A percentile compares a stretch with the other conserved stretches of the same genome.
Conservation (phyloP, 2,888 invertebrate species). For the Papilio gigon region DNA sequence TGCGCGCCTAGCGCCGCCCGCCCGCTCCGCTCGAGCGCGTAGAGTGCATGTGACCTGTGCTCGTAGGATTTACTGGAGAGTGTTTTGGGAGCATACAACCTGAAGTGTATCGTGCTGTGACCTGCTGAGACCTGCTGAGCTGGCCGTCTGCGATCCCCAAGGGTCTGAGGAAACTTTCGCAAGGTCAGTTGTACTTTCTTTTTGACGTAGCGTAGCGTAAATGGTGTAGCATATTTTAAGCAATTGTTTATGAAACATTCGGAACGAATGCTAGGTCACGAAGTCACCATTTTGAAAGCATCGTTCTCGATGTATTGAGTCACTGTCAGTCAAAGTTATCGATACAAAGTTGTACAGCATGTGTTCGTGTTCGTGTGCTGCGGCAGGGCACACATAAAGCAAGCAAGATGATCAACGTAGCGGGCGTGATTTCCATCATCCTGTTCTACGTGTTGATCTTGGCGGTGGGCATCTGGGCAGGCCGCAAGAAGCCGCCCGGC, state of each 20-base stretch:
- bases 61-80: conserved; percentile 17
- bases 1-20: conserved; percentile 70
- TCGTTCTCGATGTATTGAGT: neutral
- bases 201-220: neutral
- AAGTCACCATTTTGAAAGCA: no score
- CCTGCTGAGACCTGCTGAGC: conserved; percentile 17
- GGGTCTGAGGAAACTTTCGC: conserved; percentile 33
- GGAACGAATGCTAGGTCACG: no score
- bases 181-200: conserved; percentile 41
- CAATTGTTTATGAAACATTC: neutral
- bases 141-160: conserved; percentile 12
- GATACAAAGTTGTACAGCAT: conserved; percentile 39
- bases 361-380: neutral
- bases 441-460: conserved; percentile 98
- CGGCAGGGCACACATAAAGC: conserved; percentile 38
- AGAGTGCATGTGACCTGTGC: neutral
- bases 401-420: conserved; percentile 92
- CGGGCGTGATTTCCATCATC: conserved; percentile 96
- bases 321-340: neutral
- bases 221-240: neutral
- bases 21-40: conserved; percentile 40
- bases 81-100: conserved; percentile 12
- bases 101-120: conserved; percentile 14
- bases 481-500: conserved; percentile 93
- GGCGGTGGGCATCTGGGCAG: conserved; percentile 98